Evolutionary conservation across 1,140 invertebrate genomes (phyloP).

Genomic region (Drosophila willistoni): DNA sequence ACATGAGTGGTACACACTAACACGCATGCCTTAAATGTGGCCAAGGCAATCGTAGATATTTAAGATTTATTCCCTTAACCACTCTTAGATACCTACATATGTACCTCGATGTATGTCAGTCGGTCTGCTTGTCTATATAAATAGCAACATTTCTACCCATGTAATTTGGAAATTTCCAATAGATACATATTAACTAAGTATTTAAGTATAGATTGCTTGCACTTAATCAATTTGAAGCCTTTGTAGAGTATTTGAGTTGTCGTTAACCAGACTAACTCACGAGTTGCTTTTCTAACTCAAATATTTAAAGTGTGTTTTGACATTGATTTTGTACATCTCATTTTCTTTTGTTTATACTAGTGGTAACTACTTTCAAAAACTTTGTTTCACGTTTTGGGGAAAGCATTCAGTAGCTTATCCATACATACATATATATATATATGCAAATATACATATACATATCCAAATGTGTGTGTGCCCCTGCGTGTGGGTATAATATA

Average conservation of each 20-base stretch:
- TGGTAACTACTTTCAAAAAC: constrained; percentile 4
- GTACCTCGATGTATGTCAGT: too few species aligned
- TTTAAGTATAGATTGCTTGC: too few species aligned
- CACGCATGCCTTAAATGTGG: constrained; percentile 6
- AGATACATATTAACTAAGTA: too few species aligned
- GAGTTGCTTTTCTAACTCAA: background rate
- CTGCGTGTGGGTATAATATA: background rate
- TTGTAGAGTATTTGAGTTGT: background rate
- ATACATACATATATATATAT: too few species aligned
- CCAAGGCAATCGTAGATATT: background rate
- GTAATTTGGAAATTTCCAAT: background rate
- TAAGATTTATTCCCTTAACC: background rate
- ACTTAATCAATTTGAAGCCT: too few species aligned
- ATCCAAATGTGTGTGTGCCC: background rate
- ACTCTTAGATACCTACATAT: background rate
- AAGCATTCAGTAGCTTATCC: constrained; percentile 1
- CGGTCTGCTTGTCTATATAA: background rate
- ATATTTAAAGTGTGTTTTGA: background rate
- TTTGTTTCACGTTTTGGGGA: background rate
- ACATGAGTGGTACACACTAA: background rate
- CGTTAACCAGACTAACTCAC: background rate
- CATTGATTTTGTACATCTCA: background rate
- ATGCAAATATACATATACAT: background rate
- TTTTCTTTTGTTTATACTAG: constrained; percentile 1
- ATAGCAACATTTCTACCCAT: background rate